Percentiles rank a stretch among this genome's conserved stretches.
These are phyloP conservation scores for Callionymus lyra DNA, from an alignment of 2,113 vertebrate genomes.

Conservation along the genomic window DNA sequence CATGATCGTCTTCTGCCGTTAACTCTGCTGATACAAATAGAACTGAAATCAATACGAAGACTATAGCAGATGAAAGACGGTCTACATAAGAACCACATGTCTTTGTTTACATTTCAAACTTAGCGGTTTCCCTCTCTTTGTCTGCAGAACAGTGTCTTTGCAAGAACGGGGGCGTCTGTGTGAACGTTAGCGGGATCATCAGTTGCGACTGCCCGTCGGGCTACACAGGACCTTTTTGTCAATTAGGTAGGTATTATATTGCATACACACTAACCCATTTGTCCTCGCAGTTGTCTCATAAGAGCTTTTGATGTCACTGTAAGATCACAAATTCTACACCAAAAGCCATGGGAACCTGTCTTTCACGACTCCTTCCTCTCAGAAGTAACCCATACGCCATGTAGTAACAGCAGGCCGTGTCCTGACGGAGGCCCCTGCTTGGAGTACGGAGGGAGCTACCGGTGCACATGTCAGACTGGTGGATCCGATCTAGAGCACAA, in stretches of 20 bases:
- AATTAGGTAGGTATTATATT: slow-evolving; percentile 77
- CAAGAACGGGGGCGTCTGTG: slow-evolving; percentile 83
- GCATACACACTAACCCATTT: slow-evolving; percentile 3
- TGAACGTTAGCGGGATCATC: slow-evolving; percentile 70
- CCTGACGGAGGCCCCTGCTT: slow-evolving; percentile 87
- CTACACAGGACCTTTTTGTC: slow-evolving; percentile 86
- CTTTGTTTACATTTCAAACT: slow-evolving; percentile 27
- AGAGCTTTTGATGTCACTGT: slow-evolving; percentile 12
- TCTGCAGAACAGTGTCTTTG: slow-evolving; percentile 75
- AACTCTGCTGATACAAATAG: slow-evolving; percentile 35
- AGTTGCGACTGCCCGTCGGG: slow-evolving; percentile 82
- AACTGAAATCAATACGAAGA: too few species aligned
- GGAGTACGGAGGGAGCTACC: slow-evolving; percentile 86
- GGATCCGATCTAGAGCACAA: slow-evolving; percentile 62
- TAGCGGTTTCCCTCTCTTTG: slow-evolving; percentile 17
- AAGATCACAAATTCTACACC: slow-evolving; percentile 1
- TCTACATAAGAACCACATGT: slow-evolving; percentile 29
- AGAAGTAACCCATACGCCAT: slow-evolving; percentile 89
- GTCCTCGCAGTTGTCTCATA: slow-evolving; percentile 28
- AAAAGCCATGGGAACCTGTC: background rate
- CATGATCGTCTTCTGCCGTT: slow-evolving; percentile 33
- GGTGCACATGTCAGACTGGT: slow-evolving; percentile 85
- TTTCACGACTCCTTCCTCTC: slow-evolving; percentile 14
- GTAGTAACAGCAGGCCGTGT: slow-evolving; percentile 83
- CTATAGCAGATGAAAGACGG: slow-evolving; percentile 28